A percentile compares a stretch with the other conserved stretches of the same genome.
Evolutionary conservation across 2,888 invertebrate genomes (phyloP).

Genomic region (Zygaena filipendulae): DNA sequence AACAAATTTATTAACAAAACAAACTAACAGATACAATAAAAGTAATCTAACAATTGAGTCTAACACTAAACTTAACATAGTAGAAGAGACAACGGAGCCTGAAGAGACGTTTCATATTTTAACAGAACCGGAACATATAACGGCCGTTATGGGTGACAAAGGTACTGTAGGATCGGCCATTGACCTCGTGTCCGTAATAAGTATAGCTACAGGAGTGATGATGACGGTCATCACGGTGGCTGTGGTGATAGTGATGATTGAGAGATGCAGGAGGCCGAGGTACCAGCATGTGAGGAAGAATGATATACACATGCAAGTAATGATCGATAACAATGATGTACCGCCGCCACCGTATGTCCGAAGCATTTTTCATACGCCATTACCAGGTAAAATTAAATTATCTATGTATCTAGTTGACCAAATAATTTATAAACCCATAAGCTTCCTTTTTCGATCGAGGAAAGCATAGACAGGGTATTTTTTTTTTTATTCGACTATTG

Average conservation of each 20-base stretch:
- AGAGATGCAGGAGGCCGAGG: conserved; percentile 47
- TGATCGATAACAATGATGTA: conserved; percentile 48
- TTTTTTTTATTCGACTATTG: too few relatives aligned
- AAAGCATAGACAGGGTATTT: too few relatives aligned
- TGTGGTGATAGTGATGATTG: conserved; percentile 56
- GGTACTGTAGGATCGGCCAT: conserved; percentile 44
- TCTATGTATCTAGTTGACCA: too few relatives aligned
- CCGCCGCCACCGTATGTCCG: conserved; percentile 64
- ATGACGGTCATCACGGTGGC: conserved; percentile 62
- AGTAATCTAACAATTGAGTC: conserved; percentile 18
- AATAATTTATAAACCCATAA: too few relatives aligned
- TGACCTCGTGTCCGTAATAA: conserved; percentile 56
- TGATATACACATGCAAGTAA: conserved; percentile 55
- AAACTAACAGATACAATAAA: conserved; percentile 14
- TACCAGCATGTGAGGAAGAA: conserved; percentile 54
- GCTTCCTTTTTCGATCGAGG: too few relatives aligned
- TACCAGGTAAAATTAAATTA: conserved; percentile 70
- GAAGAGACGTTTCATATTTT: conserved; percentile 65
- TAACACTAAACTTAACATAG: conserved; percentile 25
- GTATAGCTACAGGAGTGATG: conserved; percentile 62
- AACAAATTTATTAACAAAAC: conserved; percentile 10
- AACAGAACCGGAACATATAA: conserved; percentile 66
- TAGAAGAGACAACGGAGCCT: conserved; percentile 31
- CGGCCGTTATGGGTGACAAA: conserved; percentile 59
- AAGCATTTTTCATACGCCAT: conserved; percentile 66